These are phyloP conservation scores for Sceloporus undulatus DNA, from an alignment of 2,113 vertebrate species.

Conservation along the genomic window DNA sequence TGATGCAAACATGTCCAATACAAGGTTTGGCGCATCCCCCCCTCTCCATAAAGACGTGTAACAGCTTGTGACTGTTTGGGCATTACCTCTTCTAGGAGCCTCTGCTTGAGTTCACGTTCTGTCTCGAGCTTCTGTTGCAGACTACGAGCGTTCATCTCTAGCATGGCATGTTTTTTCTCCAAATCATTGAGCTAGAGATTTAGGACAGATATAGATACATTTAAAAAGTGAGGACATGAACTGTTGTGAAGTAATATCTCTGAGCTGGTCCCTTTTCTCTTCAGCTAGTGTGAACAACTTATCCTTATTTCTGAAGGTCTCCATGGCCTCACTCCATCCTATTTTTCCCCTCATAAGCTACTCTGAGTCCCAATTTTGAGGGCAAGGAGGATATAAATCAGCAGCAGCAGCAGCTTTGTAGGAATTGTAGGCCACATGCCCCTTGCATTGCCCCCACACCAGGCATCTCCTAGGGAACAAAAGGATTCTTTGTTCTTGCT, in stretches of 20 bases:
- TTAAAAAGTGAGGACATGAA: neutral
- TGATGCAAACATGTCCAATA: neutral
- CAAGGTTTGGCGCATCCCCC: neutral
- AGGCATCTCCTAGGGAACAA: no score
- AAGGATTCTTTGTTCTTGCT: no score
- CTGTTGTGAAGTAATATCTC: neutral
- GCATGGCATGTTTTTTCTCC: conserved; percentile 98
- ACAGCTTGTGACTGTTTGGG: neutral
- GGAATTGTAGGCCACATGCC: neutral
- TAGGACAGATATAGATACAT: conserved; percentile 7
- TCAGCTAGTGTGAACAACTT: neutral
- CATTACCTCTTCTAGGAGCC: conserved; percentile 94
- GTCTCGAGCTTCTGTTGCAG: conserved; percentile 98
- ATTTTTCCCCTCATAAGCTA: neutral
- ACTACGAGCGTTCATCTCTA: conserved; percentile 97
- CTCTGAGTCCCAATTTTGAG: no score
- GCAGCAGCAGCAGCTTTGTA: neutral
- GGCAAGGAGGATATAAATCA: no score
- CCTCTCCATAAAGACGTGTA: neutral
- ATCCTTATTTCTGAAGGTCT: neutral
- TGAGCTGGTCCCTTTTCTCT: neutral
- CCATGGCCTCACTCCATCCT: neutral
- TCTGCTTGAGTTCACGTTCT: conserved; percentile 95
- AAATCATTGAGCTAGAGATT: conserved; percentile 88
- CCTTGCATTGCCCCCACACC: no score